Conservation (phyloP, 2,113 vertebrate species). For the Callithrix jacchus region DNA sequence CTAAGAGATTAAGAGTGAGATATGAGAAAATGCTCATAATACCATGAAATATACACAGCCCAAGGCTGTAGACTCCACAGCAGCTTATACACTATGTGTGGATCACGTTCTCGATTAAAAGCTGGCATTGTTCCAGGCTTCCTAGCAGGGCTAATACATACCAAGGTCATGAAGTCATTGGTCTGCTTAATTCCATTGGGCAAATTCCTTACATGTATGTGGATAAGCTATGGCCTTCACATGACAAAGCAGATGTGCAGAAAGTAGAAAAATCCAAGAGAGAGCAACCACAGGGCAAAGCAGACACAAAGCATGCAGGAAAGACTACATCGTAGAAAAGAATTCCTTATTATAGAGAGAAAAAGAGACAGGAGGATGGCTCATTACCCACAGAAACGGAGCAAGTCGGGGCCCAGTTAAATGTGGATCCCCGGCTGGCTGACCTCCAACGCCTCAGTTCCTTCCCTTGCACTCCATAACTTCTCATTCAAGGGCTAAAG, state of each 20-base stretch:
- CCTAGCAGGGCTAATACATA: background rate
- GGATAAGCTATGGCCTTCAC: background rate
- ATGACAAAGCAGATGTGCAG: background rate
- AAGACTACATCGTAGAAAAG: accelerated
- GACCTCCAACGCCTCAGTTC: background rate
- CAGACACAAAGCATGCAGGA: background rate
- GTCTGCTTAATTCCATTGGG: too few relatives aligned
- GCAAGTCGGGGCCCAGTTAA: background rate
- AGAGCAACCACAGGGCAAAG: background rate
- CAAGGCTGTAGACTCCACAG: background rate
- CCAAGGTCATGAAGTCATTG: background rate
- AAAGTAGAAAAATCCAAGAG: background rate
- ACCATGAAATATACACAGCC: too few relatives aligned
- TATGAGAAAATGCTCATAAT: background rate
- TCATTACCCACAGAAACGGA: accelerated
- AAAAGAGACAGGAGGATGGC: background rate
- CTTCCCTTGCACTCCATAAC: background rate
- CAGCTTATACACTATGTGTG: accelerated
- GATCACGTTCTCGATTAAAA: background rate
- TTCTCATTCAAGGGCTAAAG: too few relatives aligned
- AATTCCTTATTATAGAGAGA: background rate
- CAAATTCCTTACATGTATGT: background rate
- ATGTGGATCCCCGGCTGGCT: too few relatives aligned
- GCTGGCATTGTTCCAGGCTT: accelerated
- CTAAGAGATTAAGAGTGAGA: background rate